Percentiles rank a stretch among this genome's conserved stretches.
Conservation (phyloP, 2,888 invertebrate species). For the Scaptomyza flava region DNA sequence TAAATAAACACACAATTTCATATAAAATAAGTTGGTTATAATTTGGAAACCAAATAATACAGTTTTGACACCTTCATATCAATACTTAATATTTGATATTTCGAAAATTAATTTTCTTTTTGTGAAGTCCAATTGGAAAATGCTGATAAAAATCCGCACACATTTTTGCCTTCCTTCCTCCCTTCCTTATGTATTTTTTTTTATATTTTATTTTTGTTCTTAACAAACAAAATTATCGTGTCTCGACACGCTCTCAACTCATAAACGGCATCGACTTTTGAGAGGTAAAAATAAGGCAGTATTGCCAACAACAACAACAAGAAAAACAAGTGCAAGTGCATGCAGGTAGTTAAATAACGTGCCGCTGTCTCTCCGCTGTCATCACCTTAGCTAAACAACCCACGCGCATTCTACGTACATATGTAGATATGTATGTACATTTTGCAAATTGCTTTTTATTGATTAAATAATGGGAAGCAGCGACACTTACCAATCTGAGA, state of each 20-base stretch:
- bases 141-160: background rate
- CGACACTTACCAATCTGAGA: constrained; percentile 89
- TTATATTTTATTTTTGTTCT: background rate
- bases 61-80: background rate
- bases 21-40: background rate
- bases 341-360: constrained; percentile 60
- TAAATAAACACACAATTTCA: background rate
- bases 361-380: background rate
- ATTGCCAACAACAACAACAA: constrained; percentile 11
- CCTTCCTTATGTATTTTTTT: no score
- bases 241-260: constrained; percentile 33
- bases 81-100: background rate
- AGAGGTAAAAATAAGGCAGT: constrained; percentile 50
- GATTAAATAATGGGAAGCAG: constrained; percentile 64
- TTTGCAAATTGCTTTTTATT: constrained; percentile 75
- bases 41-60: background rate
- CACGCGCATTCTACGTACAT: constrained; percentile 61
- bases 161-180: background rate
- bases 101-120: background rate
- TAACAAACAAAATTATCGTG: constrained; percentile 8
- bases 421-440: no score
- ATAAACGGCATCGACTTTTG: constrained; percentile 46
- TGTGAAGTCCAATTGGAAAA: constrained; percentile 2
- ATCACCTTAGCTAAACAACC: constrained; percentile 36
- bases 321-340: constrained; percentile 54